Percentiles rank a stretch among this genome's conserved stretches.
Evolutionary conservation across 1,140 invertebrate genomes (phyloP).

Genomic region (Sminthurides bifidus): DNA sequence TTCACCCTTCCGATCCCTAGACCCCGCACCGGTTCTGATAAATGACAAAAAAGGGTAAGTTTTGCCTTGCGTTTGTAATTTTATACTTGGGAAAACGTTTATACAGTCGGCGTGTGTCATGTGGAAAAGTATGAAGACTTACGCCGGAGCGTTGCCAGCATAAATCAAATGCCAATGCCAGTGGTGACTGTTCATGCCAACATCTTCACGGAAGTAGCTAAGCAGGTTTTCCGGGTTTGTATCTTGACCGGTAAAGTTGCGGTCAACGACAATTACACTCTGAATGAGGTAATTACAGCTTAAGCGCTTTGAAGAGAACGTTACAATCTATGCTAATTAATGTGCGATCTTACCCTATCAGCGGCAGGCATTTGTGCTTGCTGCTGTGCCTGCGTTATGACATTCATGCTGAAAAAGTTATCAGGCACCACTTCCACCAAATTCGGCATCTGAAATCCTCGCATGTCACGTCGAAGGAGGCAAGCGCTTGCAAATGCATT

Average conservation of each 20-base stretch:
- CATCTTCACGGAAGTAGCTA: slow-evolving; percentile 21
- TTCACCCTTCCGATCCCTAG: no score
- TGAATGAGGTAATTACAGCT: background rate
- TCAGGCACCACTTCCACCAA: slow-evolving; percentile 27
- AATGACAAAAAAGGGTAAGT: no score
- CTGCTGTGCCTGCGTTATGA: slow-evolving; percentile 2
- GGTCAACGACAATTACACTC: slow-evolving; percentile 6
- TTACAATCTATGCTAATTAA: background rate
- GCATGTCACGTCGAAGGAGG: slow-evolving; percentile 19
- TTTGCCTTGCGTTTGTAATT: no score
- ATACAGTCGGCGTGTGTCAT: no score
- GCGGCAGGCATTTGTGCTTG: background rate
- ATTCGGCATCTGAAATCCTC: slow-evolving; percentile 19
- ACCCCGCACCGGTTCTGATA: background rate
- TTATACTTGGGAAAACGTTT: no score
- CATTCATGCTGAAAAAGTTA: slow-evolving; percentile 12
- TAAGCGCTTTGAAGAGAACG: background rate
- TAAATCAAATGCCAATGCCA: slow-evolving; percentile 79
- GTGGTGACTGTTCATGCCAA: slow-evolving; percentile 46
- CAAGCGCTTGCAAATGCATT: slow-evolving; percentile 21
- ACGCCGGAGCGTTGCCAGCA: slow-evolving; percentile 33
- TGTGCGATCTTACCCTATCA: slow-evolving; percentile 3
- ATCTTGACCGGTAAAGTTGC: slow-evolving; percentile 2
- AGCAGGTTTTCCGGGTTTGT: slow-evolving; percentile 13
- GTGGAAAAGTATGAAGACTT: no score